These are phyloP conservation scores for Cephalopterus ornatus DNA, from an alignment of 2,113 vertebrate genomes.

Conservation along the genomic window DNA sequence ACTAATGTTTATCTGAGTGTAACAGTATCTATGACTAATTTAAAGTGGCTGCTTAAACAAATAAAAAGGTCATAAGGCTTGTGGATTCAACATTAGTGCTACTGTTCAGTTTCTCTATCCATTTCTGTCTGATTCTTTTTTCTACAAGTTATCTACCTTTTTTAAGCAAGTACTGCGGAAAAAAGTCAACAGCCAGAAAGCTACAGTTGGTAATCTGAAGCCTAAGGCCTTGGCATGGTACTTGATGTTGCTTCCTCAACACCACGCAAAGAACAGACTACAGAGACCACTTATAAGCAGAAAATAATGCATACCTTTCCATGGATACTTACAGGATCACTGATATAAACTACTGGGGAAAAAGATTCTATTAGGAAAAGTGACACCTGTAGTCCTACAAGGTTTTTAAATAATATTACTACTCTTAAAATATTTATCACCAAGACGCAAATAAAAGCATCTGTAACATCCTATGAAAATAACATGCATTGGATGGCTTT, in stretches of 20 bases:
- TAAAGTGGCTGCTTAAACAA: slow-evolving; percentile 72
- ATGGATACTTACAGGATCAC: background rate
- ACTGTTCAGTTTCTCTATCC: slow-evolving; percentile 43
- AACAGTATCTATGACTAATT: slow-evolving; percentile 71
- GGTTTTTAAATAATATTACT: slow-evolving; percentile 59
- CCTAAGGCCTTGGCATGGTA: background rate
- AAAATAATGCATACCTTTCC: slow-evolving; percentile 39
- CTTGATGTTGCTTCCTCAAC: background rate
- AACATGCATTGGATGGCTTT: background rate
- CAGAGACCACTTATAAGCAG: slow-evolving; percentile 5
- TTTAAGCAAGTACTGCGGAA: slow-evolving; percentile 33
- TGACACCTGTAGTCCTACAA: slow-evolving; percentile 30
- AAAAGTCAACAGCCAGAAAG: slow-evolving; percentile 29
- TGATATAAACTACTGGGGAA: slow-evolving; percentile 29
- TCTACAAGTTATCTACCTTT: slow-evolving; percentile 35
- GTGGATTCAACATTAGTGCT: slow-evolving; percentile 52
- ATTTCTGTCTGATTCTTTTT: slow-evolving; percentile 49
- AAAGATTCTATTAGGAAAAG: slow-evolving; percentile 58
- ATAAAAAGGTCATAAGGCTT: slow-evolving; percentile 59
- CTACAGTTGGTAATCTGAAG: background rate
- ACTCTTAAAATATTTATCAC: slow-evolving; percentile 37
- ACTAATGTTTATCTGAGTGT: slow-evolving; percentile 64
- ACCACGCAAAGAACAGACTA: background rate
- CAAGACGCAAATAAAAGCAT: slow-evolving; percentile 46
- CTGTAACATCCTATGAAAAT: background rate